Conservation (phyloP, 2,888 invertebrate species). For the Eristalis intricaria region DNA sequence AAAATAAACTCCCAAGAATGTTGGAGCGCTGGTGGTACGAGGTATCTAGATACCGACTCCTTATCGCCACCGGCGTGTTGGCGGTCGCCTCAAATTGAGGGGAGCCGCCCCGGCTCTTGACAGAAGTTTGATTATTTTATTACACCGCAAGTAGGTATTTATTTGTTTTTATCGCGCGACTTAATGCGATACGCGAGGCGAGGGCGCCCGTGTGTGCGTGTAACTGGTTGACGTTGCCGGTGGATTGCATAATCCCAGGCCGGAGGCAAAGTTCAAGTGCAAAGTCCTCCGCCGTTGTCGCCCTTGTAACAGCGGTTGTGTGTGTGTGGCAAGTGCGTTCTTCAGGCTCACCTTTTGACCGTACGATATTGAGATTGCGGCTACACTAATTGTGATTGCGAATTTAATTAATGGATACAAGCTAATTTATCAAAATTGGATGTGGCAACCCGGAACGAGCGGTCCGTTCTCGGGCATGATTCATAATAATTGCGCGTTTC, state of each 20-base stretch:
- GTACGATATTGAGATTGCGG: neutral
- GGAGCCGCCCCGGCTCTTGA: neutral
- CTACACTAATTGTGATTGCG: neutral
- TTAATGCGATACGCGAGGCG: conserved; percentile 6
- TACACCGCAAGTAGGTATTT: neutral
- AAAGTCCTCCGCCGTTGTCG: neutral
- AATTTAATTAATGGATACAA: neutral
- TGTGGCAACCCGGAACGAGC: neutral
- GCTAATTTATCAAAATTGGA: neutral
- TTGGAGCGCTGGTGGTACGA: no score
- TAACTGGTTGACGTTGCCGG: conserved; percentile 4
- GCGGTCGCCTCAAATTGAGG: neutral
- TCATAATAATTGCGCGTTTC: neutral
- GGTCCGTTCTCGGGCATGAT: neutral
- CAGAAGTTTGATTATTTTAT: conserved; percentile 30
- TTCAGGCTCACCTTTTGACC: neutral
- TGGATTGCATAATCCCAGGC: neutral
- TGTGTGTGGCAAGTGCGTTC: neutral
- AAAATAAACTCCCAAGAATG: no score
- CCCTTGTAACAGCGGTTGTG: neutral
- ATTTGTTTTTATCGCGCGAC: conserved; percentile 11
- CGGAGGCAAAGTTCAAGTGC: conserved; percentile 27
- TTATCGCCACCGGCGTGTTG: neutral
- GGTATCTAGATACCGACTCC: neutral
- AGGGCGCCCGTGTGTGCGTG: neutral